These are phyloP conservation scores for Gavialis gangeticus DNA, from an alignment of 2,113 vertebrate genomes.

Conservation along the genomic window DNA sequence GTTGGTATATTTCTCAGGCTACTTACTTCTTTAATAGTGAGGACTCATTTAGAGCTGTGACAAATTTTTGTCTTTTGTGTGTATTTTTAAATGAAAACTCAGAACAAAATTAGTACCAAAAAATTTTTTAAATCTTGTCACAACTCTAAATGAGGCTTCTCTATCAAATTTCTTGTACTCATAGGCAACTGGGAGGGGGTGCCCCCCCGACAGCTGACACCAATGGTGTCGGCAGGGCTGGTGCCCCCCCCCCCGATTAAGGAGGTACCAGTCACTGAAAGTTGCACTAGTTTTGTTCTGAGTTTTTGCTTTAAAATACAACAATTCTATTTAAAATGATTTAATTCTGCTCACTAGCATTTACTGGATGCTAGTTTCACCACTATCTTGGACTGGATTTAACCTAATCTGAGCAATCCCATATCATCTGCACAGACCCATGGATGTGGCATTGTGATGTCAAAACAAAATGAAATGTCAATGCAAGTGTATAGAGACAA, in stretches of 20 bases:
- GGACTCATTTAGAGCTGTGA: not conserved
- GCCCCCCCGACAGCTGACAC: too few species aligned
- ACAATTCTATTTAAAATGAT: not conserved
- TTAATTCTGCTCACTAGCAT: not conserved
- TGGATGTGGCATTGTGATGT: not conserved
- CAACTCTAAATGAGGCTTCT: too few species aligned
- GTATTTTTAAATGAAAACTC: not conserved
- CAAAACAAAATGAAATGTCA: slow-evolving; percentile 51
- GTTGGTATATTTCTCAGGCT: not conserved
- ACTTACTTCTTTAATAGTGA: not conserved
- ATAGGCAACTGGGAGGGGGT: too few species aligned
- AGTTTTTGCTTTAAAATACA: not conserved
- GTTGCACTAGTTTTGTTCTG: not conserved
- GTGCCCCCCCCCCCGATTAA: too few species aligned
- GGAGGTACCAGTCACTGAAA: not conserved
- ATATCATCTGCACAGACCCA: not conserved
- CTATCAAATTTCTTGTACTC: too few species aligned
- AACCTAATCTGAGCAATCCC: not conserved
- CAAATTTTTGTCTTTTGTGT: not conserved
- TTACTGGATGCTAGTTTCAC: not conserved
- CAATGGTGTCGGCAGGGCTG: too few species aligned
- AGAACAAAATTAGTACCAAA: too few species aligned
- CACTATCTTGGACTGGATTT: not conserved
- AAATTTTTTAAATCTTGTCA: not conserved
- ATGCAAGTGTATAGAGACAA: not conserved